Conservation (phyloP, 2,113 vertebrate species). For the Lycaon pictus region DNA sequence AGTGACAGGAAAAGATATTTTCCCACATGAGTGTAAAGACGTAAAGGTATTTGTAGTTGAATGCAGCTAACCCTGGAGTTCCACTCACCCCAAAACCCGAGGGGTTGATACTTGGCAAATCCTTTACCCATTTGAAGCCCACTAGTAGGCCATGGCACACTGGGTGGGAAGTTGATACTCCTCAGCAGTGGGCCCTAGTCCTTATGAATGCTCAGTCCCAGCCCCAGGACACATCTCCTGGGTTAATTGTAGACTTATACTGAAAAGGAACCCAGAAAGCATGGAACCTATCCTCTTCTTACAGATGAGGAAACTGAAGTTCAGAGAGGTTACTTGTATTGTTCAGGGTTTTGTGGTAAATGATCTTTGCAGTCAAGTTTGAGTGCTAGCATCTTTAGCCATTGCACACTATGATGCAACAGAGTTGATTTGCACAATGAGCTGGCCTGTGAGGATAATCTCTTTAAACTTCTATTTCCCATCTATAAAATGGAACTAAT, state of each 20-base stretch:
- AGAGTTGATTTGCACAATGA: not conserved
- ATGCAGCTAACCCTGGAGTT: not conserved
- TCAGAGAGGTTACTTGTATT: not conserved
- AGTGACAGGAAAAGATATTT: not conserved
- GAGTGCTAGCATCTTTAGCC: not conserved
- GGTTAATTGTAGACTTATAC: not conserved
- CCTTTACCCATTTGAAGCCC: not conserved
- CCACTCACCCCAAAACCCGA: not conserved
- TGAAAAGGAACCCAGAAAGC: not conserved
- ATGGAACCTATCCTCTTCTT: not conserved
- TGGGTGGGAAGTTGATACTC: not conserved
- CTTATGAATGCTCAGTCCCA: not conserved
- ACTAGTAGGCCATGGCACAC: not conserved
- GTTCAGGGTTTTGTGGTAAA: not conserved
- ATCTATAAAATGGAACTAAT: not conserved
- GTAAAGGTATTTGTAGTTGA: not conserved
- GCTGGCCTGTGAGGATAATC: not conserved
- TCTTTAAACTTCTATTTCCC: not conserved
- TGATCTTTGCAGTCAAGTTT: not conserved
- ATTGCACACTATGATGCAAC: accelerated
- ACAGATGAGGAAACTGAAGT: not conserved
- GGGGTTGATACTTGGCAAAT: not conserved
- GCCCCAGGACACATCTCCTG: not conserved
- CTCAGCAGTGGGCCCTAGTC: not conserved
- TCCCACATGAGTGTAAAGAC: not conserved